Evolutionary conservation across 2,888 invertebrate genomes (phyloP), one percentile per base, ranked within the genome.

Genomic region (Koerneria pararmatus): DNA sequence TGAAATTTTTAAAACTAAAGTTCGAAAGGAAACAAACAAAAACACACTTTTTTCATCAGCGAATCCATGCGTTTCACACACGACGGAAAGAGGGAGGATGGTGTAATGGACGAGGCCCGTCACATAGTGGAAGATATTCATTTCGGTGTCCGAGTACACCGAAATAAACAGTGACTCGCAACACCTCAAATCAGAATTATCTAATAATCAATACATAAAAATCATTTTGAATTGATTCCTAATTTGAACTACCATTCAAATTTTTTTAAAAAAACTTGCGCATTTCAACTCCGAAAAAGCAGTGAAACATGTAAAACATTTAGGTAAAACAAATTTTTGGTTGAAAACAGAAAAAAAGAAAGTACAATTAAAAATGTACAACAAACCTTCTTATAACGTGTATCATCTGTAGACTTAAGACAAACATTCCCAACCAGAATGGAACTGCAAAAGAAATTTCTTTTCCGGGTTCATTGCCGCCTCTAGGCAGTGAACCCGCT

Each of bases 151-250:
- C 0, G 91, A 91, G 83, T 90, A 94, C 31, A 93, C 88, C 83
- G 90, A 91, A 29, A 93, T 85, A 82, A 85, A 90, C 76, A 89
- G 88, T 0, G 91, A 90, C 85, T 94, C 94, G 78, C 91, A 91
- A 68, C 90, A 88, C 74, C 94, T 87, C 74, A 91, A 87, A 59
- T 86, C 85, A 70, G 90, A 89, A n/a, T n/a, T n/a, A n/a, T n/a
- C n/a, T n/a, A 81, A 93, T 92, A 31, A 90, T 70, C 0, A 88
- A 87, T 0, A 91, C 4, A 53, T 54, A 29, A 53, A n/a, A 32
- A 11, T 58, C 27, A 31, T 46, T 46, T 46, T 15, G n/a, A 46
- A 46, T 46, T 46, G n/a, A 46, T 46, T 46, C n/a, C n/a, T 46
- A 15, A 15, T n/a, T n/a, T n/a, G n/a, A n/a, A n/a, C n/a, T n/a